These are phyloP conservation scores for Campopleginae sp. DNA, from an alignment of 2,888 invertebrate genomes.

Conservation along the genomic window DNA sequence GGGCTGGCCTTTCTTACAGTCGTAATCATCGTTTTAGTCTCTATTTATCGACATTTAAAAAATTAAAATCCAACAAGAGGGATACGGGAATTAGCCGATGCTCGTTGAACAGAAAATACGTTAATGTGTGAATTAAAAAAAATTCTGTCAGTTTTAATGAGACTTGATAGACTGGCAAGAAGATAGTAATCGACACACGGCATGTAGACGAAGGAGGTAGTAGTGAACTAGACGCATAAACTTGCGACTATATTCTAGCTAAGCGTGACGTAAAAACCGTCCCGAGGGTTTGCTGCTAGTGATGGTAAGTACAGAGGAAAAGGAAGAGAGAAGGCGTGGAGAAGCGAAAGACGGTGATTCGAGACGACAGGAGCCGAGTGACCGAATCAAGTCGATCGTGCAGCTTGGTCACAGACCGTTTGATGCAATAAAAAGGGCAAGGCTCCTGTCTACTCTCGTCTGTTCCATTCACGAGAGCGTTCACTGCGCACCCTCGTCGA, in stretches of 20 bases:
- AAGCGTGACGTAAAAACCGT: constrained; percentile 54
- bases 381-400: constrained; percentile 81
- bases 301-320: constrained; percentile 40
- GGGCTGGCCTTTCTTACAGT: no score
- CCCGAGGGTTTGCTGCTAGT: constrained; percentile 39
- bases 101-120: not conserved
- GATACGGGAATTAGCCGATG: not conserved
- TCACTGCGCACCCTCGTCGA: constrained; percentile 24
- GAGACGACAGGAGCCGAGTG: constrained; percentile 80
- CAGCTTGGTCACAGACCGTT: constrained; percentile 80
- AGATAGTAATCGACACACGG: constrained; percentile 21
- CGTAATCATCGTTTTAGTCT: not conserved
- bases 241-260: not conserved
- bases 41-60: not conserved
- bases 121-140: no score
- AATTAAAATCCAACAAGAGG: not conserved
- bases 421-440: constrained; percentile 79
- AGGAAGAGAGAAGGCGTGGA: constrained; percentile 1
- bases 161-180: constrained; percentile 27
- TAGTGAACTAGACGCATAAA: constrained; percentile 15
- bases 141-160: not conserved
- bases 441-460: constrained; percentile 68
- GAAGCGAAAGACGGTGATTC: constrained; percentile 77
- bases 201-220: constrained; percentile 5
- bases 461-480: constrained; percentile 40